Conservation (phyloP, 2,888 invertebrate genomes). For the Hymenopus coronatus region DNA sequence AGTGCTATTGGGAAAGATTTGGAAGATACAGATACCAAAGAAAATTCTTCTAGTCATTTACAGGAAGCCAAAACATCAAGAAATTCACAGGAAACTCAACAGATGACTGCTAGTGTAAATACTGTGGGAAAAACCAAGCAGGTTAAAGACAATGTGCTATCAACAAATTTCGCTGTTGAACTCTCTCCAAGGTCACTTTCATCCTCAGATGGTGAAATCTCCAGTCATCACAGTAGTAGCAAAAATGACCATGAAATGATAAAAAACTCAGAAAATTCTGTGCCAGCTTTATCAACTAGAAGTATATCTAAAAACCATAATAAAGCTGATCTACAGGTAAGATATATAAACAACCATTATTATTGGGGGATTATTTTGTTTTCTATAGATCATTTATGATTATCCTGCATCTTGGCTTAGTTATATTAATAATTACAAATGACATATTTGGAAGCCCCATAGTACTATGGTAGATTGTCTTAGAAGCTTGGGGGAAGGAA, state of each 20-base stretch:
- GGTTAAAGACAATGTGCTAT: neutral
- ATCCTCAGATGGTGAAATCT: neutral
- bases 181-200: neutral
- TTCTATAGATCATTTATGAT: too few species aligned
- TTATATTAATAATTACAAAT: too few species aligned
- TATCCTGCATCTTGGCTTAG: too few species aligned
- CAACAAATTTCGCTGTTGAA: neutral
- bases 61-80: neutral
- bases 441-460: too few species aligned
- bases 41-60: neutral
- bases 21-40: neutral
- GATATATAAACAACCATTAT: neutral
- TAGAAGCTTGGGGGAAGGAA: too few species aligned
- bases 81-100: neutral
- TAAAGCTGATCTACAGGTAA: conserved; percentile 5
- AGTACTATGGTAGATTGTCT: too few species aligned
- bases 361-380: too few species aligned
- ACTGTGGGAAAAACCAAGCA: neutral
- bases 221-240: neutral
- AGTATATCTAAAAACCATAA: neutral
- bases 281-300: neutral
- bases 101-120: neutral
- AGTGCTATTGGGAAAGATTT: neutral
- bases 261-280: neutral
- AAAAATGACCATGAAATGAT: neutral